Evolutionary conservation across 2,113 vertebrate genomes (phyloP).

Genomic region (Calidris pugnax): DNA sequence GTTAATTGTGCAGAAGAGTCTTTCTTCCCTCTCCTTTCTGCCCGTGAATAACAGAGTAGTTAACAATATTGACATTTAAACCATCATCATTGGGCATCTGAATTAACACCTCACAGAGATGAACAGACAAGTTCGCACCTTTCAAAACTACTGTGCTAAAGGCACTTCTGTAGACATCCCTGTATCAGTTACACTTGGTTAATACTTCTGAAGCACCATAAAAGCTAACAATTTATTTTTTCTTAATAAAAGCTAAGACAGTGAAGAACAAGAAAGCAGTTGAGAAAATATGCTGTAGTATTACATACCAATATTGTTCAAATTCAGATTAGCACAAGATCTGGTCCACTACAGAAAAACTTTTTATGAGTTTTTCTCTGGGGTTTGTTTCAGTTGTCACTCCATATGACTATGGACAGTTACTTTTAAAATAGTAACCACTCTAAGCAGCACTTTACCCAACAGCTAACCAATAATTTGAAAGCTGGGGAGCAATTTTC

Average conservation of each 20-base stretch:
- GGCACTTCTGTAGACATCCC: background rate
- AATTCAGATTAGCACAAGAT: background rate
- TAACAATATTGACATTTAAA: conserved; percentile 67
- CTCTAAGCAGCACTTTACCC: background rate
- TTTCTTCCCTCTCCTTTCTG: conserved; percentile 17
- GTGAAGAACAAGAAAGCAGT: background rate
- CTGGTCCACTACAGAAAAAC: background rate
- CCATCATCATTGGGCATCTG: conserved; percentile 38
- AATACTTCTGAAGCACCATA: conserved; percentile 25
- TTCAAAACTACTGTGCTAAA: conserved; percentile 38
- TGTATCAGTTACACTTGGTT: background rate
- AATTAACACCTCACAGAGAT: conserved; percentile 50
- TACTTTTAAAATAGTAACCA: background rate
- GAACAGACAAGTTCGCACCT: conserved; percentile 38
- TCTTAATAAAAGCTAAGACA: background rate
- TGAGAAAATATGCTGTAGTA: background rate
- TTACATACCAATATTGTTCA: background rate
- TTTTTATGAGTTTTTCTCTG: background rate
- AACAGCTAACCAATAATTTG: background rate
- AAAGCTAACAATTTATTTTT: conserved; percentile 31
- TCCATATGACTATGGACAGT: background rate
- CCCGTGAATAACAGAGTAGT: conserved; percentile 29
- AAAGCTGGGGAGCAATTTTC: background rate
- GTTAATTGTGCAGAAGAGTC: conserved; percentile 34
- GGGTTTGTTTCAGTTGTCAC: background rate